A percentile compares a stretch with the other conserved stretches of the same genome.
These are phyloP conservation scores for Anoplius nigerrimus DNA, from an alignment of 2,888 invertebrate genomes.

Conservation along the genomic window DNA sequence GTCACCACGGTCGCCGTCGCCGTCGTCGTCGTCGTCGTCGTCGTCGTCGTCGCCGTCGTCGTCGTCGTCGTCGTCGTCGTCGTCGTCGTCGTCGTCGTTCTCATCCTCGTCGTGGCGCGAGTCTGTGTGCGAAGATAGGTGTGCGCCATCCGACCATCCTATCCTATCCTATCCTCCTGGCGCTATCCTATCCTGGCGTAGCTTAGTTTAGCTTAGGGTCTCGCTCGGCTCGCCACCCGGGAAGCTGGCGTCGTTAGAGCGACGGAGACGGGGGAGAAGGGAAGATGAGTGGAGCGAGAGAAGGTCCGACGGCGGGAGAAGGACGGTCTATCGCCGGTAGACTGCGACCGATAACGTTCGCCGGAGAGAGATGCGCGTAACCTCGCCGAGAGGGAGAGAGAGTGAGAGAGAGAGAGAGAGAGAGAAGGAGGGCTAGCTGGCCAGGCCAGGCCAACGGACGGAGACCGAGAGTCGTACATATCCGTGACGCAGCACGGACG, in stretches of 20 bases:
- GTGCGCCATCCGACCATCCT: constrained; percentile 59
- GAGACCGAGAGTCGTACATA: constrained; percentile 18
- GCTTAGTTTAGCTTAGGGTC: constrained; percentile 69
- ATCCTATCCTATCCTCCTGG: constrained; percentile 54
- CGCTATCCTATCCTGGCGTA: constrained; percentile 66
- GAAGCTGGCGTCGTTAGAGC: constrained; percentile 39
- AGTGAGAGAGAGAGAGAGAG: constrained; percentile 24
- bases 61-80: constrained; percentile 32
- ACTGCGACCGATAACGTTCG: too few relatives aligned
- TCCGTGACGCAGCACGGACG: too few relatives aligned
- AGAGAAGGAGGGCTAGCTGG: constrained; percentile 11
- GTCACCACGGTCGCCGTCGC: constrained; percentile 28
- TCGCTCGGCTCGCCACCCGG: constrained; percentile 47
- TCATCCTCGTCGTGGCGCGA: constrained; percentile 28
- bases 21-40: constrained; percentile 12
- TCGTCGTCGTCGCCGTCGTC: constrained; percentile 30
- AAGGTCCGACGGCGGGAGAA: not conserved
- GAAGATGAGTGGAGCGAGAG: constrained; percentile 18
- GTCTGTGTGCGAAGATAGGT: constrained; percentile 41
- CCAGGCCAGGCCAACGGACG: not conserved
- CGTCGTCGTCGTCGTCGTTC: constrained; percentile 31
- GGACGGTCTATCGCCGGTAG: not conserved
- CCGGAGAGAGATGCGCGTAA: too few relatives aligned
- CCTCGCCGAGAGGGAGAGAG: too few relatives aligned
- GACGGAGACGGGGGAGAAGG: constrained; percentile 25